Conservation (phyloP, 1,140 invertebrate species). For the Heliothis subflexa region DNA sequence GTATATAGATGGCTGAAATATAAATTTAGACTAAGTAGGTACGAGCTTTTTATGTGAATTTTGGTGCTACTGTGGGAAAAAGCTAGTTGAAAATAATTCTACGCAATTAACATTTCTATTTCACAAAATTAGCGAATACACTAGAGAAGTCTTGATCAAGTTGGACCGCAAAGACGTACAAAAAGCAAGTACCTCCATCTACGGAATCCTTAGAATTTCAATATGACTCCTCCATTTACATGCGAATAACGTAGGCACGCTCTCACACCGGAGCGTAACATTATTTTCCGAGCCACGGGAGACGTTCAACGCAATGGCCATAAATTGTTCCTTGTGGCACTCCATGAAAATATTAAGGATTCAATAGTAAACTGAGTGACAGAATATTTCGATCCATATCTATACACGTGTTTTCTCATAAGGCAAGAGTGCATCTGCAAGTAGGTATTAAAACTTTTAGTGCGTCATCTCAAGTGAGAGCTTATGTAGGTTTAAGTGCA, state of each 20-base stretch:
- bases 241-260: slow-evolving; percentile 61
- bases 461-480: slow-evolving; percentile 11
- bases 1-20: no score
- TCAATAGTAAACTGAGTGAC: not conserved
- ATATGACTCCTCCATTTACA: slow-evolving; percentile 71
- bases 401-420: not conserved
- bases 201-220: slow-evolving; percentile 71
- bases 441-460: slow-evolving; percentile 18
- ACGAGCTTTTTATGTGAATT: no score
- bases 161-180: slow-evolving; percentile 61
- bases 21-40: no score
- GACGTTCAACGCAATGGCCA: slow-evolving; percentile 6
- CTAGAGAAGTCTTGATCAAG: slow-evolving; percentile 50
- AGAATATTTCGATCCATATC: not conserved
- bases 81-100: not conserved
- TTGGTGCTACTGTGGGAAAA: no score
- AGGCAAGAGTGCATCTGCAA: not conserved
- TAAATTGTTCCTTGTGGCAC: slow-evolving; percentile 32
- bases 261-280: slow-evolving; percentile 52
- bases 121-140: slow-evolving; percentile 28
- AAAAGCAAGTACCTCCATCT: slow-evolving; percentile 67
- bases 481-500: slow-evolving; percentile 15
- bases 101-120: not conserved
- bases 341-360: not conserved
- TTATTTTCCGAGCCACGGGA: slow-evolving; percentile 1